Evolutionary conservation across 2,113 vertebrate species (phyloP).

Genomic region (Pionites leucogaster): DNA sequence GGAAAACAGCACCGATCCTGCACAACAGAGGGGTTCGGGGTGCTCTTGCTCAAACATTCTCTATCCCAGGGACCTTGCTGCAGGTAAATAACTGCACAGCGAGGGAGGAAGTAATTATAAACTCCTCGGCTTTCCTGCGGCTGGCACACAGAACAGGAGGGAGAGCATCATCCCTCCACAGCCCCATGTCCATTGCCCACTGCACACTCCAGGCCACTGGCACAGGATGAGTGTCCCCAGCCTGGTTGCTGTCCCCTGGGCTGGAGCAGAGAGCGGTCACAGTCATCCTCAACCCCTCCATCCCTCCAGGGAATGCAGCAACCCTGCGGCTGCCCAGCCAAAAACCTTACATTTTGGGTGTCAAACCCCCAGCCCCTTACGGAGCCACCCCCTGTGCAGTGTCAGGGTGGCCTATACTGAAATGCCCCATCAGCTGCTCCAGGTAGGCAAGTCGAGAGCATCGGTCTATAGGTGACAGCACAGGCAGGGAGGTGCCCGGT

Average conservation of each 20-base stretch:
- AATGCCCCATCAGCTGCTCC: neutral
- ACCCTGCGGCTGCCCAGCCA: neutral
- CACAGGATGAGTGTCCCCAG: neutral
- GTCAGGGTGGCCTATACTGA: neutral
- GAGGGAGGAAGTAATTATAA: neutral
- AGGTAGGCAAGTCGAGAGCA: neutral
- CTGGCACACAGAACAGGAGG: neutral
- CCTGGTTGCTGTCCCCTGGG: neutral
- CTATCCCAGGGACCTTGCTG: neutral
- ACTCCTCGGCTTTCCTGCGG: fast-evolving
- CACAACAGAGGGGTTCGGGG: neutral
- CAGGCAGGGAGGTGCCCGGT: neutral
- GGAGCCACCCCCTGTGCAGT: neutral
- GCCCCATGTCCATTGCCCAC: neutral
- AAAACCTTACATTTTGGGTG: neutral
- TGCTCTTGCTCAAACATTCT: neutral
- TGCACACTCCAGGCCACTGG: fast-evolving
- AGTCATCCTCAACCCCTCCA: neutral
- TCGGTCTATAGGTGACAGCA: neutral
- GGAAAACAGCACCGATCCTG: neutral
- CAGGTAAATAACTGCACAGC: neutral
- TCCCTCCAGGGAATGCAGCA: neutral
- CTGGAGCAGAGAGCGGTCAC: neutral
- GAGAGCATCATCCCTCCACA: neutral
- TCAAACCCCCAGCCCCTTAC: neutral